These are phyloP conservation scores for Caenorhabditis drosophilae DNA, from an alignment of 2,888 invertebrate genomes.

Conservation along the genomic window DNA sequence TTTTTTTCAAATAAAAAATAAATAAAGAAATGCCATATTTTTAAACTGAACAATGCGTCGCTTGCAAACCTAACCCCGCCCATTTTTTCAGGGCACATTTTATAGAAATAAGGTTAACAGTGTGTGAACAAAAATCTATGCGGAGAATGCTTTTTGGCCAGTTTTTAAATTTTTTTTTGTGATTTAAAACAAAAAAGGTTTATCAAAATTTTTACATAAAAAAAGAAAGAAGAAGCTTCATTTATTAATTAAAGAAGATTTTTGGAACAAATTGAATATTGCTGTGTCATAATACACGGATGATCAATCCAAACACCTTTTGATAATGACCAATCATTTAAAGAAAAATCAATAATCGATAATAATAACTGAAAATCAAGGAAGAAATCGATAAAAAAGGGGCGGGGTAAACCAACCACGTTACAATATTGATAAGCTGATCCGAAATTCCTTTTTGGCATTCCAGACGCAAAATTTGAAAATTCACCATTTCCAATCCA, in stretches of 20 bases:
- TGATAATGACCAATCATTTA: not conserved
- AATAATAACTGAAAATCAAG: not conserved
- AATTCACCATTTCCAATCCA: constrained; percentile 1
- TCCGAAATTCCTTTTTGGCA: not conserved
- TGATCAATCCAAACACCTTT: constrained; percentile 7
- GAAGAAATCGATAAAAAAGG: no score
- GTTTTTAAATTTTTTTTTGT: not conserved
- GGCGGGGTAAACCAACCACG: not conserved
- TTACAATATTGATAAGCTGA: constrained; percentile 3
- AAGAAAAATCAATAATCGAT: no score
- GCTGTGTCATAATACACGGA: constrained; percentile 1
- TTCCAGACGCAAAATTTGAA: constrained; percentile 1
- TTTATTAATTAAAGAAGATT: not conserved
- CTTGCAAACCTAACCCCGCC: no score
- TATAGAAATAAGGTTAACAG: no score
- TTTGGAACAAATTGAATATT: constrained; percentile 11
- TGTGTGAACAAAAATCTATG: no score
- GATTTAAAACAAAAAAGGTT: not conserved
- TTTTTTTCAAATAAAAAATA: not conserved
- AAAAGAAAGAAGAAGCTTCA: no score
- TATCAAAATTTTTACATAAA: not conserved
- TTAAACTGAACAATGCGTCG: not conserved
- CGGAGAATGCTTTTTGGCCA: no score
- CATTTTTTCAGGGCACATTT: no score
- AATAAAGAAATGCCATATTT: not conserved